These are phyloP conservation scores for Oncorhynchus gorbuscha DNA, from an alignment of 2,113 vertebrate genomes.

Conservation along the genomic window DNA sequence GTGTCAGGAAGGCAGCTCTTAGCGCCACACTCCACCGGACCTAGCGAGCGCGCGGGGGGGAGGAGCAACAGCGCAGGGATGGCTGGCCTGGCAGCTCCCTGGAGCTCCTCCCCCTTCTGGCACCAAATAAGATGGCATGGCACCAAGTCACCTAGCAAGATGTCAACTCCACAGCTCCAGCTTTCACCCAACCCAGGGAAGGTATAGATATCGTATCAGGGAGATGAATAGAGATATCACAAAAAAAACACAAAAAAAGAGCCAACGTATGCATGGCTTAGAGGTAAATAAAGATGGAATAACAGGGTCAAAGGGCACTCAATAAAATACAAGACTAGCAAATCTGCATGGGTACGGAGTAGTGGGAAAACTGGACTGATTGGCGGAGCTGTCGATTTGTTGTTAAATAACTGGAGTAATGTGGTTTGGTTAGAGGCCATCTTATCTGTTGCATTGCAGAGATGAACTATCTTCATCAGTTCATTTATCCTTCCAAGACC, in stretches of 20 bases:
- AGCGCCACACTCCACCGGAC: slow-evolving; percentile 90
- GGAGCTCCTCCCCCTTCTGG: slow-evolving; percentile 88
- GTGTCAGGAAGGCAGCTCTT: slow-evolving; percentile 93
- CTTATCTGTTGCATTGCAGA: slow-evolving; percentile 78
- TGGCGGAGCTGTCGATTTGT: slow-evolving; percentile 39
- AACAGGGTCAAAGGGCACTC: slow-evolving; percentile 15
- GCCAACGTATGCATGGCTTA: too few relatives aligned
- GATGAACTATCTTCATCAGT: slow-evolving; percentile 72
- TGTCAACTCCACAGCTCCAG: slow-evolving; percentile 55
- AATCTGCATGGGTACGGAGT: slow-evolving; percentile 23
- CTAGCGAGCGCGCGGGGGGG: slow-evolving; percentile 94
- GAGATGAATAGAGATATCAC: neutral
- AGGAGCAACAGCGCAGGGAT: slow-evolving; percentile 85
- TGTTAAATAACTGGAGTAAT: slow-evolving; percentile 44
- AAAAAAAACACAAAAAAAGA: too few relatives aligned
- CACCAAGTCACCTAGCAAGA: slow-evolving; percentile 75
- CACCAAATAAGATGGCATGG: slow-evolving; percentile 99
- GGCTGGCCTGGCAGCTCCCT: slow-evolving; percentile 65
- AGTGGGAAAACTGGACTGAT: slow-evolving; percentile 25
- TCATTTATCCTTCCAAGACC: slow-evolving; percentile 76
- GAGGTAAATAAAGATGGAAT: slow-evolving; percentile 13
- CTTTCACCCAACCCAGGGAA: slow-evolving; percentile 49
- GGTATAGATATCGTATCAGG: neutral
- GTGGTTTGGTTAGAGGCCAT: slow-evolving; percentile 74
- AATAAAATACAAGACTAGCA: slow-evolving; percentile 27